phyloP scores from a whole-genome alignment of 2,888 invertebrate species.

The Drepana falcataria region DNA sequence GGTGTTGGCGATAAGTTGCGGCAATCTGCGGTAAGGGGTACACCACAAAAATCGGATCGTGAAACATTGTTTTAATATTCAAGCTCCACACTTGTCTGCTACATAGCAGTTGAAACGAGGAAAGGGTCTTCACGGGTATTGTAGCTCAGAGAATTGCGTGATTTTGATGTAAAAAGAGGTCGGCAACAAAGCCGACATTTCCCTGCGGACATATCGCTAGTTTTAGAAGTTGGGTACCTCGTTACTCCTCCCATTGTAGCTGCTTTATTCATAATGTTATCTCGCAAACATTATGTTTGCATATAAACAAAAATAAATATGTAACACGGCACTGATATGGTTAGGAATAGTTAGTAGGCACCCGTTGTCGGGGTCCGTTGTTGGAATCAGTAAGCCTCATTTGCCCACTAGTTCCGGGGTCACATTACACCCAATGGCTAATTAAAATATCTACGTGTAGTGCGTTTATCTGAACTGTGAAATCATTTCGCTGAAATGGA shows the following conservation, averaged over 20 bases:
- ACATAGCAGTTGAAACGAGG: not conserved
- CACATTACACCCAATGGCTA: constrained; percentile 31
- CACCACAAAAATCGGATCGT: not conserved
- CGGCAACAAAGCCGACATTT: constrained; percentile 3
- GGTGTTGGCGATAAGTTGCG: not conserved
- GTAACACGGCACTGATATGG: not conserved
- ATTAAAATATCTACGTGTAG: constrained; percentile 31
- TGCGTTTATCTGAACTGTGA: constrained; percentile 27
- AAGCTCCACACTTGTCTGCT: not conserved
- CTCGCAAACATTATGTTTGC: constrained; percentile 1
- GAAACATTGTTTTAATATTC: not conserved
- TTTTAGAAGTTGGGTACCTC: constrained; percentile 4
- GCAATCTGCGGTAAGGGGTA: not conserved
- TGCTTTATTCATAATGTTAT: constrained; percentile 2
- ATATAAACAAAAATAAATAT: constrained; percentile 1
- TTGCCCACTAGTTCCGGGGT: constrained; percentile 21
- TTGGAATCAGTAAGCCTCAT: constrained; percentile 18
- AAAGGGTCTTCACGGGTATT: not conserved
- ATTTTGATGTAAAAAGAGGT: constrained; percentile 1
- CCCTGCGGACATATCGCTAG: constrained; percentile 4
- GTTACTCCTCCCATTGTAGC: constrained; percentile 2
- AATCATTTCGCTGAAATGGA: constrained; percentile 26
- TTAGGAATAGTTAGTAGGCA: constrained; percentile 1
- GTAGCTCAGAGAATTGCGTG: not conserved
- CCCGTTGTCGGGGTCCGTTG: constrained; percentile 11